Evolutionary conservation across 2,113 vertebrate species (phyloP).

Genomic region (Cairina moschata): DNA sequence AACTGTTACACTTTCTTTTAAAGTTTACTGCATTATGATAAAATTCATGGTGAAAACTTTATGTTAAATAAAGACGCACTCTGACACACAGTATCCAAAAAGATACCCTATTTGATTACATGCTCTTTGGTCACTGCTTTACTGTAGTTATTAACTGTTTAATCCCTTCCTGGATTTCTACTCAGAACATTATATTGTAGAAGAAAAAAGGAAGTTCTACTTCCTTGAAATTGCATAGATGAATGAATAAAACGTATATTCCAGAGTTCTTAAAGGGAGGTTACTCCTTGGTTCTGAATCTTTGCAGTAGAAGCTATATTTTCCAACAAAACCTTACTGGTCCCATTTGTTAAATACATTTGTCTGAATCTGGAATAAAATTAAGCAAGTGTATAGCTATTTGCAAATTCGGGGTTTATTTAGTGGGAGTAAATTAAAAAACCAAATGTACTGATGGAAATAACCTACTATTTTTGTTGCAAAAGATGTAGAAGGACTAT

Average conservation of each 20-base stretch:
- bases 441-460: background rate
- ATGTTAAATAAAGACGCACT: background rate
- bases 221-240: conserved; percentile 9
- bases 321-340: background rate
- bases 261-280: background rate
- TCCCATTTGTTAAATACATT: conserved; percentile 48
- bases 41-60: background rate
- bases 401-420: conserved; percentile 19
- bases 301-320: background rate
- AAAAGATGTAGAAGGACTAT: background rate
- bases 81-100: background rate
- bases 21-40: background rate
- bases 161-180: conserved; percentile 5
- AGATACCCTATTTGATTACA: background rate
- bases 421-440: background rate
- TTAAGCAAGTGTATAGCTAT: background rate
- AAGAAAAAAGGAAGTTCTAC: conserved; percentile 14
- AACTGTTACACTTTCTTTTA: background rate
- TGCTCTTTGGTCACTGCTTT: background rate
- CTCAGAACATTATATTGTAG: background rate
- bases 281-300: background rate
- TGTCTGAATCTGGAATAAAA: conserved; percentile 19
- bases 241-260: conserved; percentile 39
- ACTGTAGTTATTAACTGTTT: background rate
- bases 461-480: background rate